phyloP scores from a whole-genome alignment of 2,797 vertebrate species.

The Cichlasoma orientale region DNA sequence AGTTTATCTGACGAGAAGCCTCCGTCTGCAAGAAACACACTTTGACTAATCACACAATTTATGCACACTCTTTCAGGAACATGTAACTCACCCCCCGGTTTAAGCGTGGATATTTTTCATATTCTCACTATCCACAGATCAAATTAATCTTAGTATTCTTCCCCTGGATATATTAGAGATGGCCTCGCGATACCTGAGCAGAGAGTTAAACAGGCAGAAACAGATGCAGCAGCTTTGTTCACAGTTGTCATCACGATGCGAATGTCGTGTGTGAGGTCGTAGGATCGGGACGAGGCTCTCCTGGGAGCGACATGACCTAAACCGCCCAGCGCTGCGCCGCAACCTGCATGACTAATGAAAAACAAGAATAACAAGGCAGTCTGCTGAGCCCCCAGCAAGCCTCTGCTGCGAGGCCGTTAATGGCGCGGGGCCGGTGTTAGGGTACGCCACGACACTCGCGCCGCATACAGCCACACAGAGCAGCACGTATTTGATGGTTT shows the following conservation, averaged over 20 bases:
- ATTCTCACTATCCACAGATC: neutral
- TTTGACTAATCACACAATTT: no score
- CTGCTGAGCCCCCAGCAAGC: neutral
- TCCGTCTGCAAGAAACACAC: no score
- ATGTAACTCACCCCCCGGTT: neutral
- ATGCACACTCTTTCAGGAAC: neutral
- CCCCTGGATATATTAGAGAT: neutral
- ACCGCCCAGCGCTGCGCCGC: neutral
- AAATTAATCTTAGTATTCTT: neutral
- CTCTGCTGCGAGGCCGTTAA: no score
- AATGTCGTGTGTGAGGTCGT: constrained; percentile 35
- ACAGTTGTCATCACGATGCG: constrained; percentile 8
- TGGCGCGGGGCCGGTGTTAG: neutral
- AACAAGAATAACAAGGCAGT: neutral
- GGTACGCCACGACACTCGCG: neutral
- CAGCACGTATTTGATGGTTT: neutral
- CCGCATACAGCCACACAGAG: neutral
- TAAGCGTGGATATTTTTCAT: neutral
- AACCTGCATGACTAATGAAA: constrained; percentile 5
- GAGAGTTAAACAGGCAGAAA: constrained; percentile 10
- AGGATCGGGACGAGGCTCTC: constrained; percentile 23
- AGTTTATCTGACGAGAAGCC: no score
- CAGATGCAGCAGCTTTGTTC: constrained; percentile 15
- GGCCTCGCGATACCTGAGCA: neutral
- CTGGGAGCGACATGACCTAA: constrained; percentile 42